phyloP scores from a whole-genome alignment of 2,888 invertebrate species.

The Phlogophora meticulosa region DNA sequence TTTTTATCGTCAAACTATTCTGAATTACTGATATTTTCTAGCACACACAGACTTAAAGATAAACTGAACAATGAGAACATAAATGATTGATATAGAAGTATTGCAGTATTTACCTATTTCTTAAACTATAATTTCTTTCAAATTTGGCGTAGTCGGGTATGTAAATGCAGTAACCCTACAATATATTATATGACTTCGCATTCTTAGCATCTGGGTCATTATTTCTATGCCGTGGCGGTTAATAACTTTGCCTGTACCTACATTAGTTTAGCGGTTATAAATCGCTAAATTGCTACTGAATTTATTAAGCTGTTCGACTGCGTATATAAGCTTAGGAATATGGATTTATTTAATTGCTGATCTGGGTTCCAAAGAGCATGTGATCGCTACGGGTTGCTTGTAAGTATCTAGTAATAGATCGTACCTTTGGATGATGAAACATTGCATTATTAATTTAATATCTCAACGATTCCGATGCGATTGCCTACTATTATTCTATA shows the following conservation, averaged over 20 bases:
- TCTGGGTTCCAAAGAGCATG: slow-evolving; percentile 27
- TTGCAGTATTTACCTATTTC: slow-evolving; percentile 15
- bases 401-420: slow-evolving; percentile 12
- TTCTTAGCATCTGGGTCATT: slow-evolving; percentile 54
- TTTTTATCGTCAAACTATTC: slow-evolving; percentile 13
- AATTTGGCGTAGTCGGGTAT: slow-evolving; percentile 16
- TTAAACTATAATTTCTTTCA: slow-evolving; percentile 26
- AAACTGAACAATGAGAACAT: slow-evolving; percentile 11
- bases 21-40: slow-evolving; percentile 33
- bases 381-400: slow-evolving; percentile 24
- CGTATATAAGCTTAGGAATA: slow-evolving; percentile 40
- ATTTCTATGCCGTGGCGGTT: slow-evolving; percentile 43
- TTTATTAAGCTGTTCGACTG: slow-evolving; percentile 51
- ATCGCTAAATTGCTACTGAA: slow-evolving; percentile 60
- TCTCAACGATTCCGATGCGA: not conserved
- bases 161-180: slow-evolving; percentile 35
- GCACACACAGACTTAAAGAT: not conserved
- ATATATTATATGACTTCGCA: slow-evolving; percentile 41
- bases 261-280: slow-evolving; percentile 51
- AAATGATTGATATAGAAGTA: slow-evolving; percentile 12
- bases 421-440: not conserved
- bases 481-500: slow-evolving; percentile 28
- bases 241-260: slow-evolving; percentile 49
- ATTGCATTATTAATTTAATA: slow-evolving; percentile 2
- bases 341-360: slow-evolving; percentile 57